Conservation (phyloP, 2,797 vertebrate species). For the Alectoris magna region DNA sequence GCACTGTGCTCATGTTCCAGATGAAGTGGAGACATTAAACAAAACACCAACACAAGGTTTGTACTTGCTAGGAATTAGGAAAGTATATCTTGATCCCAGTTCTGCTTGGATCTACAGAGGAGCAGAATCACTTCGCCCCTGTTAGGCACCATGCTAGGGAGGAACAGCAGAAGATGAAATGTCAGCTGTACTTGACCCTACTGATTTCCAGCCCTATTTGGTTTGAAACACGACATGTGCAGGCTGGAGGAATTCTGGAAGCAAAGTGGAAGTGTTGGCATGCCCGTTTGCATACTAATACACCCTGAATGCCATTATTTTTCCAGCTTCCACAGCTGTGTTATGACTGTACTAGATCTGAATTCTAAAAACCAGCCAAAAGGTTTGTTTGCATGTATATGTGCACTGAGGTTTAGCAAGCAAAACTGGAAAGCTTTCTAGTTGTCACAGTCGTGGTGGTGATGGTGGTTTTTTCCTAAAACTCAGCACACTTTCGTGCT, state of each 20-base stretch:
- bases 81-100: background rate
- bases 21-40: background rate
- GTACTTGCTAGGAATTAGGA: background rate
- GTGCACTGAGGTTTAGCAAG: conserved; percentile 52
- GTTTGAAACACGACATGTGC: conserved; percentile 23
- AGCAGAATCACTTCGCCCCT: background rate
- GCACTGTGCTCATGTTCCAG: background rate
- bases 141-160: background rate
- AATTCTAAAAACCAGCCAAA: conserved; percentile 74
- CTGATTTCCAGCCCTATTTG: conserved; percentile 36
- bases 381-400: conserved; percentile 67
- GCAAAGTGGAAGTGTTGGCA: conserved; percentile 39
- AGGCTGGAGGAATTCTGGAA: conserved; percentile 66
- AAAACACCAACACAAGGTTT: background rate
- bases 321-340: conserved; percentile 70
- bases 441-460: background rate
- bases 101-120: background rate
- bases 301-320: conserved; percentile 63
- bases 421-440: conserved; percentile 56
- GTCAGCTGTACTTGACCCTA: conserved; percentile 48
- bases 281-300: conserved; percentile 70
- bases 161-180: background rate
- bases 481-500: conserved; percentile 39
- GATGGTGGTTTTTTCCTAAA: background rate
- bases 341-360: conserved; percentile 72